These are phyloP conservation scores for Platycercus adscitus DNA, from an alignment of 2,113 vertebrate species.

Conservation along the genomic window DNA sequence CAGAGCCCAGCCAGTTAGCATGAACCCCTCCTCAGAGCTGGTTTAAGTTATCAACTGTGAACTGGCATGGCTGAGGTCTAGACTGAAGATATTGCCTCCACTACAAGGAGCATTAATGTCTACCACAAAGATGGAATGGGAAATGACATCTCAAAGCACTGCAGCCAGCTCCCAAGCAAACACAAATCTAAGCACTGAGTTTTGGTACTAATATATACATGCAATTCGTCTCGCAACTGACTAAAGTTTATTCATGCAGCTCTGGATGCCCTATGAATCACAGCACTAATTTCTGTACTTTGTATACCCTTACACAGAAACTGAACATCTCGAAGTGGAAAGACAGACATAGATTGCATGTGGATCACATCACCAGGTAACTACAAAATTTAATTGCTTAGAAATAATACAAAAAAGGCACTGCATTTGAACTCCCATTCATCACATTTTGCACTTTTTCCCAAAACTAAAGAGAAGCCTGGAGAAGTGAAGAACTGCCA, in stretches of 20 bases:
- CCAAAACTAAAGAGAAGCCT: neutral
- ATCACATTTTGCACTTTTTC: neutral
- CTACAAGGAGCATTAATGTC: neutral
- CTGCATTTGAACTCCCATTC: neutral
- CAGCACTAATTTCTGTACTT: neutral
- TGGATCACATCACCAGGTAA: neutral
- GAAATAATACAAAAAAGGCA: neutral
- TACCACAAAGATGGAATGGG: neutral
- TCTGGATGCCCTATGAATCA: neutral
- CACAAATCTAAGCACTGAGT: neutral
- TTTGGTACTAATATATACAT: neutral
- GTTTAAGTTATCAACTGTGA: neutral
- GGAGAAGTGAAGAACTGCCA: neutral
- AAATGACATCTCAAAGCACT: neutral
- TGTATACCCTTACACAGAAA: neutral
- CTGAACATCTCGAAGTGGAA: neutral
- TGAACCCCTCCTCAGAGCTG: neutral
- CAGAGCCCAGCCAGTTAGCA: neutral
- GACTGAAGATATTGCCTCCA: neutral
- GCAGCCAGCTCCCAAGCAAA: neutral
- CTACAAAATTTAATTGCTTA: neutral
- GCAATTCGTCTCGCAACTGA: neutral
- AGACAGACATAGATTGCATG: neutral
- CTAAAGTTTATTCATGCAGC: neutral
- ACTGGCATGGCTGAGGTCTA: neutral